Percentiles rank a stretch among this genome's conserved stretches.
phyloP scores from a whole-genome alignment of 2,797 vertebrate genomes.

The Mionectes olivaceus region DNA sequence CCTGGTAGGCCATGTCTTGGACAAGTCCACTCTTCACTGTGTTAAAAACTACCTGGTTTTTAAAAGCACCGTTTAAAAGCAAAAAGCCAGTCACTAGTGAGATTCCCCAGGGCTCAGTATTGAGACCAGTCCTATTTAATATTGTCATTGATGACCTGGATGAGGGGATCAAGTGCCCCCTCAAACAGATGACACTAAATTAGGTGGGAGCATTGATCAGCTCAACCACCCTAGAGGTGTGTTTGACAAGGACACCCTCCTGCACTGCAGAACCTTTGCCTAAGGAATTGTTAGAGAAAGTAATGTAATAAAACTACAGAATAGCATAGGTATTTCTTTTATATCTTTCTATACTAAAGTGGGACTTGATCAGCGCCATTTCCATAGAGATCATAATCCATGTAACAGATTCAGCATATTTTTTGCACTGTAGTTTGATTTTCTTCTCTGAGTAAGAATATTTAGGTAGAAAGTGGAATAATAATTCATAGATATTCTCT shows the following conservation, averaged over 20 bases:
- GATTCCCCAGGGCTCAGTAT: background rate
- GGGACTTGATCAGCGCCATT: background rate
- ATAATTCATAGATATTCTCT: no score
- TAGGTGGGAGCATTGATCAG: background rate
- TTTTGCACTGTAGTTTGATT: no score
- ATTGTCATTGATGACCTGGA: background rate
- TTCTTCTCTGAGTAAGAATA: no score
- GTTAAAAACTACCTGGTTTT: background rate
- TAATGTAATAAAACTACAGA: background rate
- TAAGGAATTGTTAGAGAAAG: background rate
- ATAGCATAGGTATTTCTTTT: accelerated
- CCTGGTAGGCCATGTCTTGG: background rate
- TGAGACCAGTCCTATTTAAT: background rate
- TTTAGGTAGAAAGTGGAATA: no score
- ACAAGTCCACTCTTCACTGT: background rate
- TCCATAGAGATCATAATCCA: background rate
- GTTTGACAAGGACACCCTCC: background rate
- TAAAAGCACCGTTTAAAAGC: background rate
- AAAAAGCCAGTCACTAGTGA: background rate
- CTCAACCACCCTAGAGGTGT: background rate
- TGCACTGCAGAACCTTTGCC: background rate
- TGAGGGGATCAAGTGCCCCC: background rate
- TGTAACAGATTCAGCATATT: no score
- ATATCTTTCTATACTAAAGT: background rate
- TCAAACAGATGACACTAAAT: background rate